phyloP scores from a whole-genome alignment of 2,888 invertebrate species.

The Synanthedon myopaeformis region DNA sequence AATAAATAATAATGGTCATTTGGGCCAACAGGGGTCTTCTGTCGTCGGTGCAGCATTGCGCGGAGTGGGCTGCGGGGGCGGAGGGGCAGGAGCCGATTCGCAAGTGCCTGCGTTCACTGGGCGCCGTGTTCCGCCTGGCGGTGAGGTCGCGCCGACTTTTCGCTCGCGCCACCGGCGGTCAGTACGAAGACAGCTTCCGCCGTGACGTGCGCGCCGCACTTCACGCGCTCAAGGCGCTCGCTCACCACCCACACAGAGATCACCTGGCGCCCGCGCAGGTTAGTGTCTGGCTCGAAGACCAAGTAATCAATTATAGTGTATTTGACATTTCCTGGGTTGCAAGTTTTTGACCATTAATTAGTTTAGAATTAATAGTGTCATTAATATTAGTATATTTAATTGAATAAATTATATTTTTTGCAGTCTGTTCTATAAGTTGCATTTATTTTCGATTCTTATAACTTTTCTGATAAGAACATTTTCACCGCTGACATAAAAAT shows the following conservation, averaged over 20 bases:
- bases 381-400: no score
- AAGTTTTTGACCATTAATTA: no score
- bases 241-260: slow-evolving; percentile 75
- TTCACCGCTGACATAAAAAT: no score
- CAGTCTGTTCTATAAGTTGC: no score
- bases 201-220: slow-evolving; percentile 85
- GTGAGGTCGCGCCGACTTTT: slow-evolving; percentile 89
- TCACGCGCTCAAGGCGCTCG: slow-evolving; percentile 81
- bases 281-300: background rate
- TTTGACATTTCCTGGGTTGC: no score
- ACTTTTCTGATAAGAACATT: no score
- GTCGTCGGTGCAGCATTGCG: slow-evolving; percentile 90
- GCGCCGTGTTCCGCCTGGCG: slow-evolving; percentile 92
- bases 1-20: no score
- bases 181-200: slow-evolving; percentile 89
- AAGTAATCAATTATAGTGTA: background rate
- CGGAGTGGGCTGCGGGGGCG: slow-evolving; percentile 86
- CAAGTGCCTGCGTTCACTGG: slow-evolving; percentile 89
- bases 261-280: slow-evolving; percentile 84
- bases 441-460: no score
- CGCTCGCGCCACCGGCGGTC: slow-evolving; percentile 87
- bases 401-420: no score
- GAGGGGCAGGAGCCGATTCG: slow-evolving; percentile 91
- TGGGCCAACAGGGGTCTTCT: slow-evolving; percentile 76
- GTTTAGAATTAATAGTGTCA: no score